Conservation (phyloP, 2,797 vertebrate species). For the Arremon brunneinucha region DNA sequence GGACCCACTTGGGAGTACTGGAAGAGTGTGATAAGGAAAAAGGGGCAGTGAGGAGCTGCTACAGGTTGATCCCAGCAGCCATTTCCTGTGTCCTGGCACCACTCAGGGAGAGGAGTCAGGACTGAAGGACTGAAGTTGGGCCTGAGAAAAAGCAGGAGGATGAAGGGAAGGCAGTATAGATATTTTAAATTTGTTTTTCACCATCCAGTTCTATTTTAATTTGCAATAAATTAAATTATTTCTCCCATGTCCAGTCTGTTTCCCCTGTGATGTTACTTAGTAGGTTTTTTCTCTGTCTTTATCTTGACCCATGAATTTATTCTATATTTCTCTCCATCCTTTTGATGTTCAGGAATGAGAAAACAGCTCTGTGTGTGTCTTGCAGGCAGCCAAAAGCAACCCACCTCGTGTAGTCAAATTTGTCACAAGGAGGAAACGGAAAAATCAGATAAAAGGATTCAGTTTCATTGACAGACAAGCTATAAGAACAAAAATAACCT, state of each 20-base stretch:
- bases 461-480: not conserved
- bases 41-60: not conserved
- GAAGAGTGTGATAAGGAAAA: not conserved
- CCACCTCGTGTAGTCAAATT: not conserved
- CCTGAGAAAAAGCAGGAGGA: not conserved
- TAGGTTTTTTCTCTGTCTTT: not conserved
- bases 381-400: not conserved
- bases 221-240: not conserved
- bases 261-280: not conserved
- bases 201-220: not conserved
- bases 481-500: not conserved
- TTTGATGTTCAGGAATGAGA: not conserved
- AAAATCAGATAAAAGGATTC: not conserved
- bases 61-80: fast-evolving
- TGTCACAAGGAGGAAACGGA: not conserved
- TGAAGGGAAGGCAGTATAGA: not conserved
- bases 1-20: not conserved
- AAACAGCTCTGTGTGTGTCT: not conserved
- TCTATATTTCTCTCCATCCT: not conserved
- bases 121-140: not conserved
- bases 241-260: not conserved
- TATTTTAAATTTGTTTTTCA: not conserved
- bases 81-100: fast-evolving
- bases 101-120: not conserved
- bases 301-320: not conserved